Base-by-base conservation (phyloP, 2,888 invertebrate species). In the Ormyrus labotus region DNA sequence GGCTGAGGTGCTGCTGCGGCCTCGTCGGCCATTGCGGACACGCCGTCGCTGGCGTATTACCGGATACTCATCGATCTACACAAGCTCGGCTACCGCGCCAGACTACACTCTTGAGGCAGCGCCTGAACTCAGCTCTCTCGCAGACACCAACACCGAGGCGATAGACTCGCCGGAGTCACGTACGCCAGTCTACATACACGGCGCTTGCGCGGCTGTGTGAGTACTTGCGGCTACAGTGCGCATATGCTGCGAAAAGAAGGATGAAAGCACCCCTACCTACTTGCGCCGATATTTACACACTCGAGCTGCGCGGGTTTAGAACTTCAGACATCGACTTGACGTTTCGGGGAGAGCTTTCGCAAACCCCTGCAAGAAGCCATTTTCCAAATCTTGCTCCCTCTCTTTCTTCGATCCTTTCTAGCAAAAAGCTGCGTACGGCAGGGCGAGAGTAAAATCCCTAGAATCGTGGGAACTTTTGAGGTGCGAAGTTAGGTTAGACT, bases 21-120 rank as follows among this genome's bases (percentile, higher is more conserved):
- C 82, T 89, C 89, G 85, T 90, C 90, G 86, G 90, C 89, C 90
- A 90, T 90, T 88, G 87, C 87, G 84, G 81, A 87, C 87, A 87
- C 84, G 87, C 88, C 87, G 88, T 86, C 87, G 86, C 85, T 87
- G 87, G 88, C 90, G 90, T 88, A 88, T 87, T 86, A 87, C 85
- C 84, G 86, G 83, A 84, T 86, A 84, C 82, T 85, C 87, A 87
- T 87, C 83, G 85, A 83, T 82, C 72, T 78, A 61, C 68, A 34
- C 68, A 53, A 61, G 64, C 81, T 77, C 45, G 63, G 55, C 58
- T 51, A 65, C 55, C 50, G 47, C 57, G 34, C 51, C 65, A 45
- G 74, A 7, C 34, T 34, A 34, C 34, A 34, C 34, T 34, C 34
- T 34, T 34, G 34, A 34, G 34, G 34, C 34, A n/a, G 45, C 63